phyloP scores from a whole-genome alignment of 2,113 vertebrate genomes.

The Ancistrus triradiatus region DNA sequence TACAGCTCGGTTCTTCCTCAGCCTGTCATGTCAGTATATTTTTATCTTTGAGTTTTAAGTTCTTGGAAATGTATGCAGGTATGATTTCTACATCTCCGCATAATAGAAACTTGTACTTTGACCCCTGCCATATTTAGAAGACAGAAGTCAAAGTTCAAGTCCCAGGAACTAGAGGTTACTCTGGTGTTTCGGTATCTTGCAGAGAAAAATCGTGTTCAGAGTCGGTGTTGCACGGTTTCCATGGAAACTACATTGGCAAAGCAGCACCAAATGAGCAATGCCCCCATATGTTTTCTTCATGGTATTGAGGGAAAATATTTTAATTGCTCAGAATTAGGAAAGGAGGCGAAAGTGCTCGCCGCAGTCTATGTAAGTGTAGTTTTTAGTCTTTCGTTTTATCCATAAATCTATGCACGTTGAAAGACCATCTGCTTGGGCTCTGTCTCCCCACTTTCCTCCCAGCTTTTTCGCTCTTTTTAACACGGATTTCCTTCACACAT shows the following conservation, averaged over 20 bases:
- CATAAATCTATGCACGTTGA: constrained; percentile 47
- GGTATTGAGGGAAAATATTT: constrained; percentile 49
- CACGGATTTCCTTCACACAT: constrained; percentile 39
- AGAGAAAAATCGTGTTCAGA: constrained; percentile 30
- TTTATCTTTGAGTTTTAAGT: constrained; percentile 14
- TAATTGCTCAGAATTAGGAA: constrained; percentile 56
- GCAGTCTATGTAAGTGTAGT: constrained; percentile 36
- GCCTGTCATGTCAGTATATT: constrained; percentile 2
- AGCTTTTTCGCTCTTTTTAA: constrained; percentile 46
- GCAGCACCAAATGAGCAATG: constrained; percentile 52
- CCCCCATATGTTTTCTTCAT: constrained; percentile 45
- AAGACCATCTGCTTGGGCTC: constrained; percentile 54
- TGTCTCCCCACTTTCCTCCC: constrained; percentile 36
- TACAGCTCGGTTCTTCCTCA: too few relatives aligned
- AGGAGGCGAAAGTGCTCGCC: constrained; percentile 42
- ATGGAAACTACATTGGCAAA: constrained; percentile 55
- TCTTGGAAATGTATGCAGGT: constrained; percentile 25
- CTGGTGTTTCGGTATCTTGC: constrained; percentile 37
- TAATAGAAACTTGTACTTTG: constrained; percentile 36
- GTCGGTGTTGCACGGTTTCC: constrained; percentile 46
- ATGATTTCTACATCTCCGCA: constrained; percentile 22
- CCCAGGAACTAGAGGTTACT: constrained; percentile 33
- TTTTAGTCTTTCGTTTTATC: constrained; percentile 36
- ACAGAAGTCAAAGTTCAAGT: constrained; percentile 50
- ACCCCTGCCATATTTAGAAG: constrained; percentile 32